Evolutionary conservation across 2,888 invertebrate species (phyloP).

Genomic region (Neoaliturus tenellus): DNA sequence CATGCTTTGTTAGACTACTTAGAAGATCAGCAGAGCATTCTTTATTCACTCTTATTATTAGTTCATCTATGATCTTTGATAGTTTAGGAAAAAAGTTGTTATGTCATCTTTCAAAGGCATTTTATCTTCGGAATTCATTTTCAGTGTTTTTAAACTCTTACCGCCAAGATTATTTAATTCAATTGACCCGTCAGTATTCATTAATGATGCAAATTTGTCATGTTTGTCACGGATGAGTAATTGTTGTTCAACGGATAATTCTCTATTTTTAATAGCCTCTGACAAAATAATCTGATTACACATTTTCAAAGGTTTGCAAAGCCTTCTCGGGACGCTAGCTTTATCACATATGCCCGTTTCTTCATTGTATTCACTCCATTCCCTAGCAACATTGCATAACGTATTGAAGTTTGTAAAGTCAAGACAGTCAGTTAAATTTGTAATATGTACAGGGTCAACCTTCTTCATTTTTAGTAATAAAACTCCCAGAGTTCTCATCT

Average conservation of each 20-base stretch:
- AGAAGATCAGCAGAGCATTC: background rate
- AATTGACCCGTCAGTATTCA: background rate
- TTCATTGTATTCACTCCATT: background rate
- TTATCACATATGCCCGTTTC: background rate
- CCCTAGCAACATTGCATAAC: background rate
- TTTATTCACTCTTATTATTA: background rate
- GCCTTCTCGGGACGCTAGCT: background rate
- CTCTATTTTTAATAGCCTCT: background rate
- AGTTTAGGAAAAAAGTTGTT: background rate
- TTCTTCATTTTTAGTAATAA: background rate
- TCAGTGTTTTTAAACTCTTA: background rate
- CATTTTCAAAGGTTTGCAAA: background rate
- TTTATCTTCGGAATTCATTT: background rate
- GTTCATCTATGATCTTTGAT: background rate
- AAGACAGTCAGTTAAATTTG: background rate
- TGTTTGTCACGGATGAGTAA: background rate
- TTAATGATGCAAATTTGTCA: background rate
- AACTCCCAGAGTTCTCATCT: background rate
- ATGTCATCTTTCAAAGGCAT: background rate
- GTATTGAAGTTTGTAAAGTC: background rate
- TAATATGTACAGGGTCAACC: background rate
- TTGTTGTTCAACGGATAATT: background rate
- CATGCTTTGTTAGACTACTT: background rate
- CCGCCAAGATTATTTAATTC: background rate
- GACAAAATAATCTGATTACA: background rate